These are phyloP conservation scores for Xiphias gladius DNA, from an alignment of 2,113 vertebrate species.

Conservation along the genomic window DNA sequence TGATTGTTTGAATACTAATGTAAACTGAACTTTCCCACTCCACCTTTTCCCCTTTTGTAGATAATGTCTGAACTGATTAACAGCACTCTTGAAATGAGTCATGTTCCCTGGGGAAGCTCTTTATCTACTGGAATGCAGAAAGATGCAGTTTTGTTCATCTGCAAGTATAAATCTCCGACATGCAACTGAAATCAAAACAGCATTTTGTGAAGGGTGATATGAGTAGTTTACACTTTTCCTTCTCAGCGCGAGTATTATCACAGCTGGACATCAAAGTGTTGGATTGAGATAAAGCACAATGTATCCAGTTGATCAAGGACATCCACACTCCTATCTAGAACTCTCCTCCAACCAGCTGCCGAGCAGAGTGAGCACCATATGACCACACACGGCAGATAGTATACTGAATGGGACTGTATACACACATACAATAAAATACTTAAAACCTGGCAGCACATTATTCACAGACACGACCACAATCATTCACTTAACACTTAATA, in stretches of 20 bases:
- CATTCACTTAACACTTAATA: not conserved
- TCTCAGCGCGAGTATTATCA: not conserved
- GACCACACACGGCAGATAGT: conserved; percentile 37
- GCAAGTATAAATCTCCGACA: conserved; percentile 39
- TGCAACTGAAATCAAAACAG: conserved; percentile 46
- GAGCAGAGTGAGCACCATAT: conserved; percentile 27
- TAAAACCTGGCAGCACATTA: conserved; percentile 12
- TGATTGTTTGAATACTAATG: conserved; percentile 10
- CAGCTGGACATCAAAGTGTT: conserved; percentile 68
- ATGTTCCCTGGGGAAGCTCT: conserved; percentile 13
- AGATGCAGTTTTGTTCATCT: conserved; percentile 24
- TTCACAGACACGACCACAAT: not conserved
- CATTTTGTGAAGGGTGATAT: conserved; percentile 12
- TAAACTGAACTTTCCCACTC: not conserved
- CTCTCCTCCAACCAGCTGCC: conserved; percentile 46
- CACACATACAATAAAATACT: not conserved
- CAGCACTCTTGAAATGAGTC: not conserved
- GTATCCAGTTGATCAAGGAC: conserved; percentile 17
- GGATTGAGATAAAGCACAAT: conserved; percentile 58
- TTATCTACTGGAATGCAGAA: conserved; percentile 41
- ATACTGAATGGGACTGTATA: not conserved
- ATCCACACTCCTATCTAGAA: conserved; percentile 20
- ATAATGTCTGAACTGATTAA: conserved; percentile 40
- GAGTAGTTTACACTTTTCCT: conserved; percentile 45
- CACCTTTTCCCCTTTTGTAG: conserved; percentile 2